These are phyloP conservation scores for Nesidiocoris tenuis DNA, from an alignment of 2,888 invertebrate genomes.

Conservation along the genomic window DNA sequence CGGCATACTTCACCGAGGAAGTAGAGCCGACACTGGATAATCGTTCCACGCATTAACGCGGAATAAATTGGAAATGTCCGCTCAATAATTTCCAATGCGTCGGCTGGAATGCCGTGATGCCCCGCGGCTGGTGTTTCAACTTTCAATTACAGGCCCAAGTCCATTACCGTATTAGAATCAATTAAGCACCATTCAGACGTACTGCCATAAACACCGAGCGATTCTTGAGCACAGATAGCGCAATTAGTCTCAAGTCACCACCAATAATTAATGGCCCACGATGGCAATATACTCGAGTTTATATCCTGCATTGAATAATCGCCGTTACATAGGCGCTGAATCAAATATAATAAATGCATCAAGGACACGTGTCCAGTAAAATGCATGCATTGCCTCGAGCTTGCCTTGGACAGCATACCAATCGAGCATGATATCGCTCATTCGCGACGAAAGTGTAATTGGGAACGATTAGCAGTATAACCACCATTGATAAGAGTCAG, in stretches of 20 bases:
- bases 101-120: neutral
- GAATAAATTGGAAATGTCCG: neutral
- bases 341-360: no score
- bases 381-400: no score
- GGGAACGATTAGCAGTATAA: no score
- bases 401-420: no score
- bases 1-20: no score
- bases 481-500: no score
- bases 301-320: neutral
- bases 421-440: no score
- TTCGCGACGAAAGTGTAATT: no score
- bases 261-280: neutral
- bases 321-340: no score
- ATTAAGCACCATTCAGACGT: constrained; percentile 19
- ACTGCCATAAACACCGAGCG: neutral
- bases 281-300: no score
- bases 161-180: constrained; percentile 35
- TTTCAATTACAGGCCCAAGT: constrained; percentile 17
- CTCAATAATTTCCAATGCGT: neutral
- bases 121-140: constrained; percentile 12
- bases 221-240: neutral
- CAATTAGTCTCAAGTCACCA: neutral
- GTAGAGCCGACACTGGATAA: no score
- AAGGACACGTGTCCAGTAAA: no score
- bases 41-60: neutral